A percentile compares a stretch with the other conserved stretches of the same genome.
Conservation (phyloP, 2,797 vertebrate species). For the Hippocampus kuda region DNA sequence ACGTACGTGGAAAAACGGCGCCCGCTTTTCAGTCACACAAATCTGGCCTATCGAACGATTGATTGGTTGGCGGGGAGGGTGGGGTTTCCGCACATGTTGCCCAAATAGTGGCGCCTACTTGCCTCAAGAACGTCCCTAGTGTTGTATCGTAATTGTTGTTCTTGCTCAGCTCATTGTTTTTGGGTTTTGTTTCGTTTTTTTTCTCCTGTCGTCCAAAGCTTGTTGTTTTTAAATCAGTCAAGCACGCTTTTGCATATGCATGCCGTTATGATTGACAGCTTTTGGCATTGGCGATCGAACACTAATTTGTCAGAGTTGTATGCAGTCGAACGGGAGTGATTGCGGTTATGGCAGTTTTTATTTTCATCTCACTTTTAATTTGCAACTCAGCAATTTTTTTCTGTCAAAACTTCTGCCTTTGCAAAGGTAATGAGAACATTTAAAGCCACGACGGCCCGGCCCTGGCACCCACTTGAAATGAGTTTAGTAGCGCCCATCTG, state of each 20-base stretch:
- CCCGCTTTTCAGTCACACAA: neutral
- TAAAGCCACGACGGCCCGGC: neutral
- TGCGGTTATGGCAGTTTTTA: neutral
- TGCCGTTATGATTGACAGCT: neutral
- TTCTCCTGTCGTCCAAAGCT: neutral
- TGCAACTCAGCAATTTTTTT: neutral
- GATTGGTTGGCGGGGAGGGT: neutral
- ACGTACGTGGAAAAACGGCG: neutral
- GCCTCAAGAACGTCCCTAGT: neutral
- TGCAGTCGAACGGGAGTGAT: neutral
- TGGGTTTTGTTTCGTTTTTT: too few species aligned
- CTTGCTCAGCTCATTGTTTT: neutral
- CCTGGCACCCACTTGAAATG: neutral
- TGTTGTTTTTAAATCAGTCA: neutral
- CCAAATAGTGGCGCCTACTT: neutral
- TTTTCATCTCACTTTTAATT: neutral
- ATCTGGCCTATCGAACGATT: neutral
- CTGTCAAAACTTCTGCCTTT: neutral
- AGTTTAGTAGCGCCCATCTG: neutral
- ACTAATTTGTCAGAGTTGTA: neutral
- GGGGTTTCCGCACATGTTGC: neutral
- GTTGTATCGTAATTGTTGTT: neutral
- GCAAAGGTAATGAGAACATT: neutral
- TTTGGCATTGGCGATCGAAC: neutral
- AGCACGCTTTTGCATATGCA: neutral